phyloP scores from a whole-genome alignment of 2,888 invertebrate species.

The Epinotia nisella region DNA sequence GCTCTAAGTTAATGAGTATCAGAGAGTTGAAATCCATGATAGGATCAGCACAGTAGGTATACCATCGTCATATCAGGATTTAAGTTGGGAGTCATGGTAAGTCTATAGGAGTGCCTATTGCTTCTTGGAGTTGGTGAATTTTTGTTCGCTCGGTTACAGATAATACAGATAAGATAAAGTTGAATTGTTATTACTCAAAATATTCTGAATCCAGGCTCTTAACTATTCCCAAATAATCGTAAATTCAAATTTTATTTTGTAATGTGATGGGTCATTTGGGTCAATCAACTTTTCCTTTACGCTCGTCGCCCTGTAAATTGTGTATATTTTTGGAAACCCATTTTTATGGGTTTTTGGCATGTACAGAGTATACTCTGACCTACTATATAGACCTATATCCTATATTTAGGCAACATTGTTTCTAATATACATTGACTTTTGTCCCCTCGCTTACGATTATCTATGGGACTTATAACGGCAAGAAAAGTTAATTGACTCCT shows the following conservation, averaged over 20 bases:
- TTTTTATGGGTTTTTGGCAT: no score
- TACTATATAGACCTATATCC: no score
- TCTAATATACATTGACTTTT: no score
- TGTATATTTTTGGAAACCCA: no score
- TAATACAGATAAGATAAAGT: constrained; percentile 21
- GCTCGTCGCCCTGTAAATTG: no score
- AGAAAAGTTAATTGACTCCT: background rate
- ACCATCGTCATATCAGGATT: constrained; percentile 64
- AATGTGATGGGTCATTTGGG: background rate
- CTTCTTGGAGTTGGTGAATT: constrained; percentile 68
- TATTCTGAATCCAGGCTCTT: constrained; percentile 4
- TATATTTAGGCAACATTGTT: no score
- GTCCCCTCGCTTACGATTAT: no score
- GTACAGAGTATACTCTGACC: no score
- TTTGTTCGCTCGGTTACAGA: constrained; percentile 53
- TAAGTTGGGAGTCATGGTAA: constrained; percentile 71
- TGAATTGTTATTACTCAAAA: constrained; percentile 19
- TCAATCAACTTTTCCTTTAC: background rate
- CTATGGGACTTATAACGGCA: background rate
- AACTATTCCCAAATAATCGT: background rate
- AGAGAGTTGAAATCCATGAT: constrained; percentile 66
- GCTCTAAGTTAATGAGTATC: constrained; percentile 25
- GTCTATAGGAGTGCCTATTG: constrained; percentile 78
- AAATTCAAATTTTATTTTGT: constrained; percentile 5
- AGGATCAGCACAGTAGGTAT: constrained; percentile 71